phyloP scores from a whole-genome alignment of 1,140 invertebrate genomes.

The Callitettix versicolor region DNA sequence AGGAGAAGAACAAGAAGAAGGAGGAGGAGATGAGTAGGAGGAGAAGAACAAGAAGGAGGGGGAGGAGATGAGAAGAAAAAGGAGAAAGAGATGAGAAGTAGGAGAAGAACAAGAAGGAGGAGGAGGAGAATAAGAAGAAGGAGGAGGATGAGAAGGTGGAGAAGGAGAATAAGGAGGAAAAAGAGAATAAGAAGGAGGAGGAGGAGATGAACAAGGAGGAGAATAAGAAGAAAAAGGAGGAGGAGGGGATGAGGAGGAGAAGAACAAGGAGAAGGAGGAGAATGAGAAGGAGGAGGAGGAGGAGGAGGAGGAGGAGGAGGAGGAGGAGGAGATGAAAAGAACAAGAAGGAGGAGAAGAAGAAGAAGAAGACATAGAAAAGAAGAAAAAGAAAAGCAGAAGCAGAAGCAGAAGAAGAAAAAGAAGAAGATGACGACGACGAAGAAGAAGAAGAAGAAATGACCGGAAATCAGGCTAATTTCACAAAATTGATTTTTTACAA shows the following conservation, averaged over 20 bases:
- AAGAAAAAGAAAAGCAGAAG: conserved; percentile 6
- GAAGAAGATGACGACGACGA: not conserved
- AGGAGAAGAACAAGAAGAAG: not conserved
- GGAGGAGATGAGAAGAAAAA: conserved; percentile 2
- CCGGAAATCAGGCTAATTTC: too few relatives aligned
- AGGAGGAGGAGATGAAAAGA: conserved; percentile 5
- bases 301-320: conserved; percentile 1
- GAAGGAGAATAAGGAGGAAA: too few relatives aligned
- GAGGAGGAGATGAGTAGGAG: conserved; percentile 2
- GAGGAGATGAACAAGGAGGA: not conserved
- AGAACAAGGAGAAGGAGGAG: conserved; percentile 1
- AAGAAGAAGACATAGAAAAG: conserved; percentile 6
- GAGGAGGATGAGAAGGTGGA: too few relatives aligned
- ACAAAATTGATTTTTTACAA: too few relatives aligned
- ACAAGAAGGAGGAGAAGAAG: conserved; percentile 5
- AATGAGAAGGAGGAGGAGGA: conserved; percentile 4
- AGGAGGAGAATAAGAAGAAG: too few relatives aligned
- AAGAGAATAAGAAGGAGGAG: too few relatives aligned
- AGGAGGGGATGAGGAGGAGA: too few relatives aligned
- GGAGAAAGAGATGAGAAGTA: too few relatives aligned
- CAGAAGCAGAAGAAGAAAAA: not conserved
- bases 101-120: not conserved
- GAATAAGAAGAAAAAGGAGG: too few relatives aligned
- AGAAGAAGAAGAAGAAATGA: conserved; percentile 7
- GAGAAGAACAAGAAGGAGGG: not conserved